Base-by-base conservation (phyloP, 2,888 invertebrate species). In the Stegophylla sp. region DNA sequence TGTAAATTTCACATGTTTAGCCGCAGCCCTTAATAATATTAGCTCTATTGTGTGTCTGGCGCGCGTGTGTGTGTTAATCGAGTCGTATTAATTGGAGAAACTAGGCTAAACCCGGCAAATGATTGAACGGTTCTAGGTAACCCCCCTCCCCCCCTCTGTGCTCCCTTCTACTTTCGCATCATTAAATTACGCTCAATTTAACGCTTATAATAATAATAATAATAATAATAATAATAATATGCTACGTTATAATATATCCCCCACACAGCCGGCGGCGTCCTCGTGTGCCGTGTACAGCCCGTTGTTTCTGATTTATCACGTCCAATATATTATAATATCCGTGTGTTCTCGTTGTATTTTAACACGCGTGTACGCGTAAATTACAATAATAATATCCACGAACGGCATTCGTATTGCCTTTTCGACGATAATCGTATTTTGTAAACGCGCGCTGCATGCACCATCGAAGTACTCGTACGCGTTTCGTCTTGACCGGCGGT, bases 131-230 rank as follows among this genome's bases (percentile, higher is more conserved):
- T 9, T 61, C 13, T 45, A 69, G 48, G 48, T n/a, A 73, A 34
- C n/a, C 15, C 26, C 1, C 28, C 0, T 64, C n/a, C 41, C 63
- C 26, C n/a, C 15, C 13, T 41, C 51, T 51, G 9, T 51, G 20
- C 20, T 56, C 53, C 20, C 3, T 53, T 0, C n/a, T 9, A 9
- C 53, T n/a, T 15, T 0, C 28, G 26, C 17, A 17, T 61, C 34
- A 28, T 61, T 69, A 69, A 69, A 77, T 77, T 48, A 79, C 48
- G 69, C 34, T 79, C 48, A 79, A 79, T 79, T 69, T 23, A 69
- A 79, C 69, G 17, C 34, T 12, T 20, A 4, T 20, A 56, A 28
- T 67, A 15, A n/a, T 45, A n/a, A 13, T 63, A 15, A n/a, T 34
- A 66, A n/a, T n/a, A n/a, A n/a, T n/a, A n/a, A n/a, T n/a, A n/a